Conservation (phyloP, 2,113 vertebrate species). For the Centropus unirufus region DNA sequence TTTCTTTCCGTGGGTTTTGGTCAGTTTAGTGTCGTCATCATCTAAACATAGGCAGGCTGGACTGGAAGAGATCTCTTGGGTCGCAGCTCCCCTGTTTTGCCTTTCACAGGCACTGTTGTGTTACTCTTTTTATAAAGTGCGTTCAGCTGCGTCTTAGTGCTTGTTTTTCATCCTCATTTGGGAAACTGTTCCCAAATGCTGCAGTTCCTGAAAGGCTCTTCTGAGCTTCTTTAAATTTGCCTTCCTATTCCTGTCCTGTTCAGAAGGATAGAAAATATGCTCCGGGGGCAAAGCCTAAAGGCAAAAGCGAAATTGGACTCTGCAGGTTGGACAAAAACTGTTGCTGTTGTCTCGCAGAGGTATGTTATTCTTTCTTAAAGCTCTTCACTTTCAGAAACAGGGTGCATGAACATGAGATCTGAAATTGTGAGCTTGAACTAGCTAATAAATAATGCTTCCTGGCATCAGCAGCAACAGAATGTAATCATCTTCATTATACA, state of each 20-base stretch:
- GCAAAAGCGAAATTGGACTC: not conserved
- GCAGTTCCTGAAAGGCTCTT: not conserved
- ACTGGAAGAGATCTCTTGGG: conserved; percentile 13
- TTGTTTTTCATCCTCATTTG: not conserved
- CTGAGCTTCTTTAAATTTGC: not conserved
- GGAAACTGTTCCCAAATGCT: not conserved
- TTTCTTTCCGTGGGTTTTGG: not conserved
- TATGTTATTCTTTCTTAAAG: not conserved
- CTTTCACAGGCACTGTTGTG: not conserved
- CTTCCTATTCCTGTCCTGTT: not conserved
- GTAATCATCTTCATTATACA: not conserved
- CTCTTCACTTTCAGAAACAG: not conserved
- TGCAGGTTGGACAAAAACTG: not conserved
- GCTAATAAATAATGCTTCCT: not conserved
- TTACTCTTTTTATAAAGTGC: not conserved
- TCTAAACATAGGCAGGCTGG: conserved; percentile 27
- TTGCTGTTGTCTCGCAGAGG: not conserved
- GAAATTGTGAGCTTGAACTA: not conserved
- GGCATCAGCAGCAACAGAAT: not conserved
- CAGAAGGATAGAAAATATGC: not conserved
- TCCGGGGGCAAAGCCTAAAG: not conserved
- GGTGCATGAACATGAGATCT: not conserved
- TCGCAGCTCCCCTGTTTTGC: conserved; percentile 27
- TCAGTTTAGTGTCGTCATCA: conserved; percentile 12
- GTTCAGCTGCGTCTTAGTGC: not conserved